These are phyloP conservation scores for Atopsyche davidsoni DNA, from an alignment of 1,140 invertebrate species.

Conservation along the genomic window DNA sequence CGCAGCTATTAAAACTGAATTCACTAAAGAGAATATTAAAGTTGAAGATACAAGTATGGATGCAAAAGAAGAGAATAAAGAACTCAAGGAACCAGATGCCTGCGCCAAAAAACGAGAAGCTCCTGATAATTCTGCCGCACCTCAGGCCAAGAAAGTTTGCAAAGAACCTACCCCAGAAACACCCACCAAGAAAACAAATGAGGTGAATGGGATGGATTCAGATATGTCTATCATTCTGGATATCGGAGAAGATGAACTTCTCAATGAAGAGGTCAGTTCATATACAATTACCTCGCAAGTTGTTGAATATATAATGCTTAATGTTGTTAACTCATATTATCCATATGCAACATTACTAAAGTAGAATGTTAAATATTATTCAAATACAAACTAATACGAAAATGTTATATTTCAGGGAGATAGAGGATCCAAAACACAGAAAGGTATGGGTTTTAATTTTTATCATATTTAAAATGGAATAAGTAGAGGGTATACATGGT, in stretches of 20 bases:
- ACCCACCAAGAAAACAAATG: conserved; percentile 33
- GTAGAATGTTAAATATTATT: conserved; percentile 7
- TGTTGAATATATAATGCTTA: too few relatives aligned
- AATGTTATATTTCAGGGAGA: conserved; percentile 21
- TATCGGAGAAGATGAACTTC: conserved; percentile 72
- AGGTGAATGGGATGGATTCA: conserved; percentile 54
- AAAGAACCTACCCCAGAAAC: conserved; percentile 26
- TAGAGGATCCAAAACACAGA: conserved; percentile 12
- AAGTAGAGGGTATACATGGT: conserved; percentile 7
- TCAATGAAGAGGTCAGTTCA: conserved; percentile 65
- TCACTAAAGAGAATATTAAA: not conserved
- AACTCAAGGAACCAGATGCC: conserved; percentile 26
- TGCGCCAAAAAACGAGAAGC: conserved; percentile 38
- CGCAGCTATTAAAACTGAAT: too few relatives aligned
- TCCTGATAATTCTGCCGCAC: conserved; percentile 36
- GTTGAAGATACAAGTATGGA: too few relatives aligned
- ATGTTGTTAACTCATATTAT: too few relatives aligned
- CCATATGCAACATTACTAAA: too few relatives aligned
- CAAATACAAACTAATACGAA: not conserved
- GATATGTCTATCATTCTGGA: conserved; percentile 77
- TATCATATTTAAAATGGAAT: not conserved
- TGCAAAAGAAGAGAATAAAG: conserved; percentile 36
- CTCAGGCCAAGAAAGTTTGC: conserved; percentile 40
- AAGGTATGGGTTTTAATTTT: conserved; percentile 24
- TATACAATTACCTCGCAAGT: conserved; percentile 31